Conservation (phyloP, 53 echinoderm and acorn worm species). For the Patiria pectinifera region DNA sequence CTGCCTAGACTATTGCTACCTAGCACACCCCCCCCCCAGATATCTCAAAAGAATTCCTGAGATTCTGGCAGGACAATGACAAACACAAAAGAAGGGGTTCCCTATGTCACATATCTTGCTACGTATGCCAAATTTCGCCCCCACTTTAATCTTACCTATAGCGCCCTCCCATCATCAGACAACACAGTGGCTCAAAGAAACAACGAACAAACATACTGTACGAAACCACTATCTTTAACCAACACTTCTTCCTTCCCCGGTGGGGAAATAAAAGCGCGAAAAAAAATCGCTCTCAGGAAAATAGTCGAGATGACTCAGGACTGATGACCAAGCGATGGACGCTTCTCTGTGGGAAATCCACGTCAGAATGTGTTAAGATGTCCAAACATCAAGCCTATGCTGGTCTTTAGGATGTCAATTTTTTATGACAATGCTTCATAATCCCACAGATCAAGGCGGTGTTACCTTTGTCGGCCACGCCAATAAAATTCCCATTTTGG, state of each 20-base stretch:
- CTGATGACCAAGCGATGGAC: background rate
- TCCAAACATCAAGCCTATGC: background rate
- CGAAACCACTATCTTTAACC: no score
- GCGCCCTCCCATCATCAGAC: no score
- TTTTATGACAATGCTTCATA: background rate
- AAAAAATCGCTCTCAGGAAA: conserved; percentile 1
- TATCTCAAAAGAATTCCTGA: no score
- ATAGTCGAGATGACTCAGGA: background rate
- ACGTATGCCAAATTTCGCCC: no score
- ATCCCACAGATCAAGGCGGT: background rate
- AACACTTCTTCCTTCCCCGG: no score
- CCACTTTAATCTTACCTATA: background rate
- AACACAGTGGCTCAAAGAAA: no score
- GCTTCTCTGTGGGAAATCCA: background rate
- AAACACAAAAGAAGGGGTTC: no score
- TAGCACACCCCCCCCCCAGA: no score
- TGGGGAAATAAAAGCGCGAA: background rate
- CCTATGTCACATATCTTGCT: no score
- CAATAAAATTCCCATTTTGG: background rate
- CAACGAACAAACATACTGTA: no score
- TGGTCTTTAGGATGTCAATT: background rate
- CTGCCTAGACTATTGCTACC: no score
- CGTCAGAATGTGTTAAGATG: background rate
- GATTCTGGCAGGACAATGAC: no score
- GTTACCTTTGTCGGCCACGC: background rate